These are phyloP conservation scores for Gonocerus acuteangulatus DNA, from an alignment of 2,888 invertebrate genomes.

Conservation along the genomic window DNA sequence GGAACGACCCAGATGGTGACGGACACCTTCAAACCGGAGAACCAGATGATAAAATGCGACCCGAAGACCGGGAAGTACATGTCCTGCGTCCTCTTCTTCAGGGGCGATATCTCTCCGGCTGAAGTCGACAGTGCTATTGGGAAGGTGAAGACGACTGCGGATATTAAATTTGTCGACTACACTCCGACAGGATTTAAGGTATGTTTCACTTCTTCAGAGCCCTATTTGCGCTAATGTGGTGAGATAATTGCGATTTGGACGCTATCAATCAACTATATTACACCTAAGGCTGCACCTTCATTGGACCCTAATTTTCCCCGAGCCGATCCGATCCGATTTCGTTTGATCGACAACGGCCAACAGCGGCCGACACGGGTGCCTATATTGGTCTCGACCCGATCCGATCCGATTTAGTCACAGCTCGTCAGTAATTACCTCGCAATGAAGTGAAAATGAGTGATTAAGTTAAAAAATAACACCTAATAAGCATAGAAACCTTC, in stretches of 20 bases:
- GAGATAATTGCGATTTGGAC: too few species aligned
- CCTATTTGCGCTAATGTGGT: too few species aligned
- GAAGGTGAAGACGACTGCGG: constrained; percentile 64
- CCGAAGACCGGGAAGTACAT: constrained; percentile 77
- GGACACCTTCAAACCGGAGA: constrained; percentile 79
- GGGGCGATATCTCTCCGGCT: constrained; percentile 84
- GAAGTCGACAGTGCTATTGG: constrained; percentile 81
- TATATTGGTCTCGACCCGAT: too few species aligned
- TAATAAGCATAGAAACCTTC: too few species aligned
- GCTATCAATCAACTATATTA: too few species aligned
- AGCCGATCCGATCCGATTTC: too few species aligned
- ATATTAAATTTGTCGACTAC: constrained; percentile 89
- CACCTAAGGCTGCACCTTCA: not conserved
- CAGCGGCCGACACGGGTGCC: too few species aligned
- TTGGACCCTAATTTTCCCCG: not conserved
- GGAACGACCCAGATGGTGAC: constrained; percentile 42
- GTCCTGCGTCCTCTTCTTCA: constrained; percentile 77
- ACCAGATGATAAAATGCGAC: constrained; percentile 87
- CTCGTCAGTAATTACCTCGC: too few species aligned
- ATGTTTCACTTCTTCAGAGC: constrained; percentile 39
- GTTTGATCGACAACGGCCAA: too few species aligned
- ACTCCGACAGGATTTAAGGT: constrained; percentile 89
- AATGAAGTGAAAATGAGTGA: too few species aligned
- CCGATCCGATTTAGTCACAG: too few species aligned
- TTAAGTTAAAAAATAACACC: too few species aligned